phyloP scores from a whole-genome alignment of 2,797 vertebrate genomes.

The Paramormyrops hopkinsi region DNA sequence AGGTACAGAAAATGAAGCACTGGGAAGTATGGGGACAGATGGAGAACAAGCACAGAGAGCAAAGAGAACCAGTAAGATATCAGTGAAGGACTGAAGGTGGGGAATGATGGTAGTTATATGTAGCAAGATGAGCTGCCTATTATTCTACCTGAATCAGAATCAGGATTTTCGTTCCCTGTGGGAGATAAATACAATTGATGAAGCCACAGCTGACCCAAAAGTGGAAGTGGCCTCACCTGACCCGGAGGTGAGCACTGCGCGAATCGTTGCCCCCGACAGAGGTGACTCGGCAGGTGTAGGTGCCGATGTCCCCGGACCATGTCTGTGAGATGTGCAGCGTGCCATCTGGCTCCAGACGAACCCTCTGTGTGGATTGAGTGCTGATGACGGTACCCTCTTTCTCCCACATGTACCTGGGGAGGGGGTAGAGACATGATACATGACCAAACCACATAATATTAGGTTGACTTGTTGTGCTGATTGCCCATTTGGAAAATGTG shows the following conservation, averaged over 20 bases:
- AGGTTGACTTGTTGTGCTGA: not conserved
- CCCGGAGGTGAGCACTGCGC: constrained; percentile 78
- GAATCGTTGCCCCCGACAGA: constrained; percentile 90
- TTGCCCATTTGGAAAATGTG: not conserved
- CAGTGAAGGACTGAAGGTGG: not conserved
- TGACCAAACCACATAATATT: not conserved
- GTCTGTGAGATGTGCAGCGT: constrained; percentile 92
- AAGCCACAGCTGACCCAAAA: not conserved
- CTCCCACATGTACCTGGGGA: constrained; percentile 80
- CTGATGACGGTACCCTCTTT: constrained; percentile 73
- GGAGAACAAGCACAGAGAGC: not conserved
- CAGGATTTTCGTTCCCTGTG: not conserved
- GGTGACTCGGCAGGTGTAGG: constrained; percentile 85
- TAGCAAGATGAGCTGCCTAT: not conserved
- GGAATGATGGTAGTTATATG: not conserved
- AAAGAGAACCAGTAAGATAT: not conserved
- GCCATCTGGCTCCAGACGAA: constrained; percentile 72
- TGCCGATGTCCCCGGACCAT: constrained; percentile 94
- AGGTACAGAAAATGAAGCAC: not conserved
- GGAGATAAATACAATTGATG: not conserved
- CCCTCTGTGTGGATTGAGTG: constrained; percentile 64
- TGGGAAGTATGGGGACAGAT: not conserved
- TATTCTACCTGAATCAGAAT: not conserved
- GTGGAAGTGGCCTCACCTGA: constrained; percentile 68
- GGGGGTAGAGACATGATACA: not conserved